Base-by-base conservation (phyloP, 2,888 invertebrate genomes). In the Cinara cedri region DNA sequence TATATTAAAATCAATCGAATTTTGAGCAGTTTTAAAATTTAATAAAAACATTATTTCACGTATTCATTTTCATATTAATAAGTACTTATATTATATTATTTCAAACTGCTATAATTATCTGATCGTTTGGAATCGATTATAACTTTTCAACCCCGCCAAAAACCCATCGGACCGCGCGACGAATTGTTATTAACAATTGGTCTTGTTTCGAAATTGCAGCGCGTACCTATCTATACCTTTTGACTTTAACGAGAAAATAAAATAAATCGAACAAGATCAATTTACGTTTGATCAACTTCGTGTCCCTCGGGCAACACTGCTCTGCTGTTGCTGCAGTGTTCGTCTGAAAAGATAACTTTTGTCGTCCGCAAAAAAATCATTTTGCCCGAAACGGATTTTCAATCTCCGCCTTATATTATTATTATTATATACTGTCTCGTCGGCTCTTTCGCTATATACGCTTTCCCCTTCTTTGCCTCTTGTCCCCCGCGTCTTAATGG, bases 361-460 rank as follows among this genome's bases (percentile, higher is more conserved):
- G 63, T 74, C 74, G 51, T 75, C 65, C 75, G 21, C 34, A 65
- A 75, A 75, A 75, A 75, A 75, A 75, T 65, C 75, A 44, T 75
- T 75, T 75, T 42, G 9, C 21, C 6, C 19, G 54, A 75, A 63
- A 54, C 63, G 42, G 24, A 65, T 75, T 75, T 75, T 75, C 75
- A 75, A 65, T 75, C 54, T 75, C 44, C 34, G 34, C 21, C 62
- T 62, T 49, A 11, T 62, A 11, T 62, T 21, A n/a, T 16, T n/a
- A n/a, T n/a, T n/a, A n/a, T n/a, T 21, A 19, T 55, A 9, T 55
- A 42, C 68, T 13, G 70, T 71, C 55, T 55, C 54, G 19, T 54
- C 54, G 14, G 42, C 71, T 68, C 26, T 6, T 26, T 26, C 26
- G 34, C 34, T 34, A 34, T 21, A 11, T 21, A 21, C 14, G 13